Conservation (phyloP, 2,113 vertebrate genomes). For the Amphilophus citrinellus region DNA sequence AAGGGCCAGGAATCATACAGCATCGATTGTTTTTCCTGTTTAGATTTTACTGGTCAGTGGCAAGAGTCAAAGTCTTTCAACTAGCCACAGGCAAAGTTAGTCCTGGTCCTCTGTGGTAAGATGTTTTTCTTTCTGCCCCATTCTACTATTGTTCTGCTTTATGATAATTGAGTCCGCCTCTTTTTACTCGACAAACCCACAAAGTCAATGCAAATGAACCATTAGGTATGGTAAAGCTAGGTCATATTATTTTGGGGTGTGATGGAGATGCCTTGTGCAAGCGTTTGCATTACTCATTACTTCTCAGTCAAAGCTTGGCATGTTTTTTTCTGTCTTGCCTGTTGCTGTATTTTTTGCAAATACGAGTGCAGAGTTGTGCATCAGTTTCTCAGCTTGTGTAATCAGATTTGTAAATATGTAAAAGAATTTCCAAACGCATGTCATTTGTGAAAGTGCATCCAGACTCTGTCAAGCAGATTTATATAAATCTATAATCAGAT, state of each 20-base stretch:
- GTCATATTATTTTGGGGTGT: background rate
- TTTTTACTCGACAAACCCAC: background rate
- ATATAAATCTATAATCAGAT: constrained; percentile 1
- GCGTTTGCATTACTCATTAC: background rate
- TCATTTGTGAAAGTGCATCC: background rate
- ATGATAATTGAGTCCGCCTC: background rate
- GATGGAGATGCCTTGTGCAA: background rate
- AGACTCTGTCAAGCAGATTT: background rate
- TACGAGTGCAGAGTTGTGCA: background rate
- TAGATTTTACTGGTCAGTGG: too few species aligned
- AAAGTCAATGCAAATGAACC: background rate
- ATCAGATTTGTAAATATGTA: background rate
- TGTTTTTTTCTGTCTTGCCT: background rate
- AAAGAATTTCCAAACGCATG: background rate
- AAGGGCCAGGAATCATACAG: too few species aligned
- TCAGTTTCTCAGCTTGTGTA: background rate
- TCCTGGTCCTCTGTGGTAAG: too few species aligned
- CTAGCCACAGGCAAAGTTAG: too few species aligned
- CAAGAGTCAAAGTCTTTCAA: too few species aligned
- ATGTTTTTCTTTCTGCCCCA: background rate
- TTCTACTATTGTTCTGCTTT: background rate
- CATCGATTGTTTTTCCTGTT: too few species aligned
- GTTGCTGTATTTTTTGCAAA: background rate
- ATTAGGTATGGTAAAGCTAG: background rate
- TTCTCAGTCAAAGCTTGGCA: background rate